These are phyloP conservation scores for Phalangium opilio DNA, from an alignment of 2,888 invertebrate species.

Conservation along the genomic window DNA sequence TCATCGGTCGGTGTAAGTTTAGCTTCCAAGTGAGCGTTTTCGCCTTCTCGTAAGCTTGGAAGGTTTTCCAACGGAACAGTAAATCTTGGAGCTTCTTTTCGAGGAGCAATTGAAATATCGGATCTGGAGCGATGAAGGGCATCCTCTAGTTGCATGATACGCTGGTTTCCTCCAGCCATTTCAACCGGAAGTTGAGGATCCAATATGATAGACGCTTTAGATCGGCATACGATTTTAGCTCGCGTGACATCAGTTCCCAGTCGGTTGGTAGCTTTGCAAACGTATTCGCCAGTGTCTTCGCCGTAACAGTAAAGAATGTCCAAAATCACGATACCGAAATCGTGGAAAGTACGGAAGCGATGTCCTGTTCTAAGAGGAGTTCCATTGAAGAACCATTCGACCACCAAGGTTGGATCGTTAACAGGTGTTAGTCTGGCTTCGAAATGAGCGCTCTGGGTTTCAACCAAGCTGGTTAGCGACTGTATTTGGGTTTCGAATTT, in stretches of 20 bases:
- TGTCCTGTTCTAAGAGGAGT: slow-evolving; percentile 89
- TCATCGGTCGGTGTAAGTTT: slow-evolving; percentile 76
- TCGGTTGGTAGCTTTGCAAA: slow-evolving; percentile 83
- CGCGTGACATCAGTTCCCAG: slow-evolving; percentile 70
- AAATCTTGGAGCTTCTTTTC: slow-evolving; percentile 74
- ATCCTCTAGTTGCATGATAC: slow-evolving; percentile 81
- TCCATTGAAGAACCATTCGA: slow-evolving; percentile 68
- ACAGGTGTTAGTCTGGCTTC: slow-evolving; percentile 83
- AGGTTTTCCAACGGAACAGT: slow-evolving; percentile 75
- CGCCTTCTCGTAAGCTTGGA: slow-evolving; percentile 66
- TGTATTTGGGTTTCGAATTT: slow-evolving; percentile 69
- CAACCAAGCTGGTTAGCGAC: slow-evolving; percentile 69
- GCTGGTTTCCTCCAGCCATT: slow-evolving; percentile 88
- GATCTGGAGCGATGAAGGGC: slow-evolving; percentile 62
- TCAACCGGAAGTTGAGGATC: slow-evolving; percentile 36
- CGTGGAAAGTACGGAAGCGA: slow-evolving; percentile 91
- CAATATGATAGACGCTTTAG: slow-evolving; percentile 18
- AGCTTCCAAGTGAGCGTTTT: slow-evolving; percentile 91
- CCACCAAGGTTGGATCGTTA: slow-evolving; percentile 82
- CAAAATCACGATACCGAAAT: slow-evolving; percentile 89
- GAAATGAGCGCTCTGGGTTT: slow-evolving; percentile 81
- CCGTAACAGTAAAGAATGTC: slow-evolving; percentile 92
- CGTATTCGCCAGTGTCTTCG: slow-evolving; percentile 85
- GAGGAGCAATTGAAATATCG: slow-evolving; percentile 53
- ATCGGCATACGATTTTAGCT: slow-evolving; percentile 67